phyloP scores from a whole-genome alignment of 2,113 vertebrate genomes.

The Hypocryptadius cinnamomeus region DNA sequence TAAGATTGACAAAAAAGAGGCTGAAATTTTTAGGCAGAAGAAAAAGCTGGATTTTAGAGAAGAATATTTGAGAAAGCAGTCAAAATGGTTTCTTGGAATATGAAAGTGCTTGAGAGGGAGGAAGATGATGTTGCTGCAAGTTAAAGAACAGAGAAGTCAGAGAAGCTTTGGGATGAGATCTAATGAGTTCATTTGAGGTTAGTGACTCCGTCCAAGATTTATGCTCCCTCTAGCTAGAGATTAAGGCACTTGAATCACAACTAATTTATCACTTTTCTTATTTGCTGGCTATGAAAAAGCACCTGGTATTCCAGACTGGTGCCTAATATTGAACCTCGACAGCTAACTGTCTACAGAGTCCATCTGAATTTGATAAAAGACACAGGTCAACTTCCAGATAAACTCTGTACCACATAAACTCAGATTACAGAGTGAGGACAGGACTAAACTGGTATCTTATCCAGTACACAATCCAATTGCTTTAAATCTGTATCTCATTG shows the following conservation, averaged over 20 bases:
- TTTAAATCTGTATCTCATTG: constrained; percentile 35
- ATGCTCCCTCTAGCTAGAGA: constrained; percentile 12
- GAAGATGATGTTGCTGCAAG: not conserved
- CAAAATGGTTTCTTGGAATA: not conserved
- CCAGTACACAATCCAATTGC: not conserved
- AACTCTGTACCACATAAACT: not conserved
- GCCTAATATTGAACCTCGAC: not conserved
- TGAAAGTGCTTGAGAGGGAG: not conserved
- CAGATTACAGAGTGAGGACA: not conserved
- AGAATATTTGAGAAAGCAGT: not conserved
- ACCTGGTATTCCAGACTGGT: not conserved
- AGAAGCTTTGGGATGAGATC: not conserved
- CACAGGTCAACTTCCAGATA: constrained; percentile 6
- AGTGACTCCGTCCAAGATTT: not conserved
- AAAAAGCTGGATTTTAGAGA: not conserved
- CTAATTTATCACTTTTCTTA: constrained; percentile 32
- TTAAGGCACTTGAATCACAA: constrained; percentile 40
- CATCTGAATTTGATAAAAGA: not conserved
- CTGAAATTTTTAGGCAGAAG: not conserved
- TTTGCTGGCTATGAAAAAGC: not conserved
- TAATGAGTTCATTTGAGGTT: constrained; percentile 23
- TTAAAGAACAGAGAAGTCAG: not conserved
- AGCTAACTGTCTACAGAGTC: not conserved
- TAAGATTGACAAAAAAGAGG: not conserved
- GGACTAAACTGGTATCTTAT: constrained; percentile 2